Evolutionary conservation across 2,113 vertebrate genomes (phyloP), one percentile per base, ranked within the genome.

Genomic region (Vanacampus margaritifer): DNA sequence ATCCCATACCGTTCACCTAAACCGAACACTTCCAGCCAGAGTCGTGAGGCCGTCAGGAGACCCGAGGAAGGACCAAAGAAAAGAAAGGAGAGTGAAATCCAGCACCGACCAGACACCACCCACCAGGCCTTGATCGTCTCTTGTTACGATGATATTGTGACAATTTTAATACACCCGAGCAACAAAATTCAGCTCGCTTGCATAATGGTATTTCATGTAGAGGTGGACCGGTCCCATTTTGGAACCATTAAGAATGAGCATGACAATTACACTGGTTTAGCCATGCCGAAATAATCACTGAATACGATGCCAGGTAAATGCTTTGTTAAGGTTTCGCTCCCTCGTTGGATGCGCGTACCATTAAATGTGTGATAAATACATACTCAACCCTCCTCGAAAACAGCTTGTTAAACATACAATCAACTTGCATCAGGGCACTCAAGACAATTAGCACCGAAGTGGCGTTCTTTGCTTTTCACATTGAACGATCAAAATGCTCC

Each of bases 211-310:
- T 45, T 65, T n/a, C 54, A 23, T 41, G 28, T 75, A 59, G 71
- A 71, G 71, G 48, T 71, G 11, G 67, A 65, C 23, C 26, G 35
- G 56, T 6, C 37, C 28, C 61, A 65, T 72, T 72, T 64, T 80
- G 67, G 72, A 79, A 24, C 37, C 64, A 74, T 76, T 76, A 78
- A 73, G 63, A 67, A 32, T 64, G 58, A 56, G 67, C 61, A 72
- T 41, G 59, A 63, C 68, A 73, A 74, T 86, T 79, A 68, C 66
- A 65, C 21, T 54, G 76, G 70, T 81, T 86, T 84, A 86, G 61
- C 66, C 7, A 54, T 62, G 12, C 58, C 71, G 67, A 60, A 72
- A 76, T 57, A 71, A 74, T 59, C 65, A 16, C 60, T 48, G 46
- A 71, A 79, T 66, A 60, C 69, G 11, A 51, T 67, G 67, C n/a